These are phyloP conservation scores for Pituophis catenifer DNA, from an alignment of 2,113 vertebrate species.

Conservation along the genomic window DNA sequence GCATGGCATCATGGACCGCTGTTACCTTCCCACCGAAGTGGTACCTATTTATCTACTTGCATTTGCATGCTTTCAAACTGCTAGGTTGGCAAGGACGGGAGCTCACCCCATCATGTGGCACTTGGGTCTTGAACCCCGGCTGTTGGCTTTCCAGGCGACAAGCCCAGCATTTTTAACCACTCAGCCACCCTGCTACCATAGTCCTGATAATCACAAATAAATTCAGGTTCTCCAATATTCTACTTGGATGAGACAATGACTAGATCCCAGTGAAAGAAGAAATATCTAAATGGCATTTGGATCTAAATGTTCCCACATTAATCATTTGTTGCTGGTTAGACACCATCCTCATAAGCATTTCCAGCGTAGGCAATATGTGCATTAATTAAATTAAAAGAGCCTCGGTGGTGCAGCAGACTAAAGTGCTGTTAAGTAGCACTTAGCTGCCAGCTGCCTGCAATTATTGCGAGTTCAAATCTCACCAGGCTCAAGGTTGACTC, in stretches of 20 bases:
- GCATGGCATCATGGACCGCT: neutral
- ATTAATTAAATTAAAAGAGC: neutral
- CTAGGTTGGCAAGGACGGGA: too few species aligned
- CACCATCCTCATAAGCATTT: neutral
- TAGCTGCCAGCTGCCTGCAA: too few species aligned
- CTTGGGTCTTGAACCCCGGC: too few species aligned
- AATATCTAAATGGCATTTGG: neutral
- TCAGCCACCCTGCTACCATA: too few species aligned
- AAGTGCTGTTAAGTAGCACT: too few species aligned
- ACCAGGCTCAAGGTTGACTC: too few species aligned
- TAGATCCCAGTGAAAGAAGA: neutral
- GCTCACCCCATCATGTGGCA: too few species aligned
- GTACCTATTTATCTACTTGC: neutral
- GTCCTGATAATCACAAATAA: neutral
- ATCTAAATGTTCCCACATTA: neutral
- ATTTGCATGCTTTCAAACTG: too few species aligned
- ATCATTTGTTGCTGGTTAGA: neutral
- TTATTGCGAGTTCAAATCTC: too few species aligned
- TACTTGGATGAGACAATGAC: neutral
- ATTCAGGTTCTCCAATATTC: neutral
- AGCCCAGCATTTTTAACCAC: too few species aligned
- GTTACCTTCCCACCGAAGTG: neutral
- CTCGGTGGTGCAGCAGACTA: too few species aligned
- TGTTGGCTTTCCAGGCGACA: too few species aligned
- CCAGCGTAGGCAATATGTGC: neutral